Evolutionary conservation across 2,113 vertebrate species (phyloP).

Genomic region (Passer montanus): DNA sequence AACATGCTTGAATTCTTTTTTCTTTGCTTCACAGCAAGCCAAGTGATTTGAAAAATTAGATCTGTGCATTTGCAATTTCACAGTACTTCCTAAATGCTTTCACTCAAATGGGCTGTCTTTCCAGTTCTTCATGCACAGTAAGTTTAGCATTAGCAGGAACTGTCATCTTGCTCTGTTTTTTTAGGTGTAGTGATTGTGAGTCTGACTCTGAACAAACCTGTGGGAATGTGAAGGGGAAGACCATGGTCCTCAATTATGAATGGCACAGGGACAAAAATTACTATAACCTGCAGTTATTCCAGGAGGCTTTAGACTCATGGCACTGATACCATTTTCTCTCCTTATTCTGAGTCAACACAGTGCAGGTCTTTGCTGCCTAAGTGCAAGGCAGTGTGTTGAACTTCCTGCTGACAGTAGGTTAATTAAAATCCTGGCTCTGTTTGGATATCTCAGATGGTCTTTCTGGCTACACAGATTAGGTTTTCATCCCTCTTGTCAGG

Average conservation of each 20-base stretch:
- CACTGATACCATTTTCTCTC: not conserved
- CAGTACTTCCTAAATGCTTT: conserved; percentile 66
- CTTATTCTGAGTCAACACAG: not conserved
- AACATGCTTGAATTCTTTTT: conserved; percentile 54
- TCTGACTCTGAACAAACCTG: not conserved
- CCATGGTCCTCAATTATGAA: not conserved
- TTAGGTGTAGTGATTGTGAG: not conserved
- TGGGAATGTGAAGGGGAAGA: not conserved
- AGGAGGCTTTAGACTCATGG: not conserved
- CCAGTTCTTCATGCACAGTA: conserved; percentile 29
- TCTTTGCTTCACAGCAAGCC: conserved; percentile 66
- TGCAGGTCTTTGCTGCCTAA: not conserved
- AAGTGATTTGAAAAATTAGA: conserved; percentile 77
- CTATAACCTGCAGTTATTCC: not conserved
- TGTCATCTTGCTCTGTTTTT: not conserved
- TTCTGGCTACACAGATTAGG: not conserved
- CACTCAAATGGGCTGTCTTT: conserved; percentile 45
- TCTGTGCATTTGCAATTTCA: conserved; percentile 65
- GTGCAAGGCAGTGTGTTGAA: not conserved
- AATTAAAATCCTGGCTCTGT: not conserved
- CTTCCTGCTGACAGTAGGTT: not conserved
- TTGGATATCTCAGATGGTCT: not conserved
- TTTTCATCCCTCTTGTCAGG: not conserved
- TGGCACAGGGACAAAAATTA: not conserved
- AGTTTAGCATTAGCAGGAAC: conserved; percentile 44